Percentiles rank a stretch among this genome's conserved stretches.
Evolutionary conservation across 2,113 vertebrate species (phyloP).

Genomic region (Garra rufa): DNA sequence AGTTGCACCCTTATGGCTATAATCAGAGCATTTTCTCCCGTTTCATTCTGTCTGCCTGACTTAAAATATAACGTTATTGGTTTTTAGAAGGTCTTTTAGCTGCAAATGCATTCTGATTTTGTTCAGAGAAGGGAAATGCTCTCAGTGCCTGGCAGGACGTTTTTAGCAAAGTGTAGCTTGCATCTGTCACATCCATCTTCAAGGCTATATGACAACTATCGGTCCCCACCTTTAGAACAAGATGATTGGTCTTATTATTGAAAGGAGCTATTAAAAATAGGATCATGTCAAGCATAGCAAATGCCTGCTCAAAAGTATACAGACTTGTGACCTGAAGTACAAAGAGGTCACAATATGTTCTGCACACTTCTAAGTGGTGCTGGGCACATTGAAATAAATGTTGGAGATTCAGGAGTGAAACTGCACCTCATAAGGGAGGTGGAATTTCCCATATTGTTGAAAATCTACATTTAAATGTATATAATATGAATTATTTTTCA

Average conservation of each 20-base stretch:
- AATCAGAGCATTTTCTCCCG: constrained; percentile 35
- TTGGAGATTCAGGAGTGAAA: not conserved
- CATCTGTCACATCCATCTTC: constrained; percentile 68
- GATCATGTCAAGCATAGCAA: constrained; percentile 66
- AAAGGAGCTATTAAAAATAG: constrained; percentile 72
- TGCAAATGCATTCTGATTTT: constrained; percentile 32
- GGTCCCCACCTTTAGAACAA: constrained; percentile 68
- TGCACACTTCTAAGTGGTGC: not conserved
- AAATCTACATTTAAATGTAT: not conserved
- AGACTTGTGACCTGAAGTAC: constrained; percentile 45
- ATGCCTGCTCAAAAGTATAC: constrained; percentile 57
- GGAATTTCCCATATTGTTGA: not conserved
- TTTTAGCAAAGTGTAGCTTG: constrained; percentile 31
- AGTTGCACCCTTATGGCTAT: constrained; percentile 25
- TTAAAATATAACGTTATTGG: not conserved
- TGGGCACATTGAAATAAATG: not conserved
- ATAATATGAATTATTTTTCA: not conserved
- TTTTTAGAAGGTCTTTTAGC: constrained; percentile 15
- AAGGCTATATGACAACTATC: constrained; percentile 69
- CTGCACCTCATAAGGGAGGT: not conserved
- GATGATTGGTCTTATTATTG: constrained; percentile 77
- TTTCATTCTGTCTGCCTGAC: not conserved
- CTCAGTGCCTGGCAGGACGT: not conserved
- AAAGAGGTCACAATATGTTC: not conserved
- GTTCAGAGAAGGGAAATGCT: not conserved